These are phyloP conservation scores for Chelonoidis abingdonii DNA, from an alignment of 2,113 vertebrate genomes.

Conservation along the genomic window DNA sequence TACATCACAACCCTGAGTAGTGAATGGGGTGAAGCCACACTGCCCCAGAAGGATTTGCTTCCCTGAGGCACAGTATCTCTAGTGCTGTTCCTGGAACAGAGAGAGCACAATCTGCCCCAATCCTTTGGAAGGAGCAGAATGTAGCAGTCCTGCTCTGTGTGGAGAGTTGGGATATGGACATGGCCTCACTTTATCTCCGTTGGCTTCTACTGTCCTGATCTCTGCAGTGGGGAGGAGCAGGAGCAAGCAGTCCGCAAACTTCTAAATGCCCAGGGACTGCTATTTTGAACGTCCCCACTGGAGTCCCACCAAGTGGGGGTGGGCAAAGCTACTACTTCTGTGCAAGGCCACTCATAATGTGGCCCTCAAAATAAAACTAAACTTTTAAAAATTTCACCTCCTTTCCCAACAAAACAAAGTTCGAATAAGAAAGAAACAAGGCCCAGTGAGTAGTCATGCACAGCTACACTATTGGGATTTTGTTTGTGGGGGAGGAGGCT, in stretches of 20 bases:
- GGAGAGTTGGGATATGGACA: neutral
- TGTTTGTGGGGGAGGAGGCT: neutral
- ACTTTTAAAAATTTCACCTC: neutral
- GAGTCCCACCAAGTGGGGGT: neutral
- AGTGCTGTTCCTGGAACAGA: neutral
- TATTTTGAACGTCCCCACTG: neutral
- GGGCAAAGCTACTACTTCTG: neutral
- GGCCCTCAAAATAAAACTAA: neutral
- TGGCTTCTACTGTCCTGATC: neutral
- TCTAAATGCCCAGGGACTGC: neutral
- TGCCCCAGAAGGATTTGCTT: neutral
- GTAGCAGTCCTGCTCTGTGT: neutral
- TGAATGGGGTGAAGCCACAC: neutral
- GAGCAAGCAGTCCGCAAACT: neutral
- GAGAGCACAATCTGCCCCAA: neutral
- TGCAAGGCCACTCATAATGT: neutral
- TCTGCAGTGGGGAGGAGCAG: neutral
- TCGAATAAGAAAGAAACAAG: neutral
- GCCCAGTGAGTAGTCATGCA: neutral
- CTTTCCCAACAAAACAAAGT: neutral
- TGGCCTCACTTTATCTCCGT: neutral
- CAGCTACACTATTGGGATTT: neutral
- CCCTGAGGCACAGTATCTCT: neutral
- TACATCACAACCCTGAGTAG: neutral
- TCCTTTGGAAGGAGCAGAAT: neutral